Evolutionary conservation across 2,888 invertebrate species (phyloP).

Genomic region (Capitulum mitella): DNA sequence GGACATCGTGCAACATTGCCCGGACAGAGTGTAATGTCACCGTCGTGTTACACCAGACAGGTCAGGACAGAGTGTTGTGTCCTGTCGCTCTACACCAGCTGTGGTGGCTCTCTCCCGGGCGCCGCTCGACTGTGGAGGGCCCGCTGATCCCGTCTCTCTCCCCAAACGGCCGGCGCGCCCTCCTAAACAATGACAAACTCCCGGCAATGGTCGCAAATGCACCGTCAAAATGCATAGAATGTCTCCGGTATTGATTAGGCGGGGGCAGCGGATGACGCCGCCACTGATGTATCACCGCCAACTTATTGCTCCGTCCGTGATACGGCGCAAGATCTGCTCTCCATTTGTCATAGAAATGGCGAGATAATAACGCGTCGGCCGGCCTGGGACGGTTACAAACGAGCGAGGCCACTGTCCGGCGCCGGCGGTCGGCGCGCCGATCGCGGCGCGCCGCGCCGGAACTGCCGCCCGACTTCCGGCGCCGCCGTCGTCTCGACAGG

Average conservation of each 20-base stretch:
- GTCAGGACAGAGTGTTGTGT: no score
- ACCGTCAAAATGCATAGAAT: constrained; percentile 17
- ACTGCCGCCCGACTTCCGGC: not conserved
- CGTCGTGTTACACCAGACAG: no score
- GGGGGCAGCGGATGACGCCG: not conserved
- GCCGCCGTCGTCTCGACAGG: no score
- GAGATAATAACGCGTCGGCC: not conserved
- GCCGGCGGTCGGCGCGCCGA: not conserved
- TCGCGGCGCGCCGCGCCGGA: not conserved
- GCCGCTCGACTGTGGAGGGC: no score
- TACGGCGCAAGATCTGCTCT: not conserved
- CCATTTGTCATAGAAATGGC: constrained; percentile 13
- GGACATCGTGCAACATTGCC: no score
- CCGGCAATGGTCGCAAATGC: not conserved
- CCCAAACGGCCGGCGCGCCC: not conserved
- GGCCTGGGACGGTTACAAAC: not conserved
- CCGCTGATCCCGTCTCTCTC: not conserved
- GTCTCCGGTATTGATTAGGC: not conserved
- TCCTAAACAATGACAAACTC: constrained; percentile 12
- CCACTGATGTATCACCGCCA: not conserved
- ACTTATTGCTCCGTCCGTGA: not conserved
- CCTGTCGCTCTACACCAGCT: no score
- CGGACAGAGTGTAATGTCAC: no score
- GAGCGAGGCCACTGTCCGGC: not conserved
- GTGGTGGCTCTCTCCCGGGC: no score